These are phyloP conservation scores for Scyliorhinus canicula DNA, from an alignment of 2,797 vertebrate genomes.

Conservation along the genomic window DNA sequence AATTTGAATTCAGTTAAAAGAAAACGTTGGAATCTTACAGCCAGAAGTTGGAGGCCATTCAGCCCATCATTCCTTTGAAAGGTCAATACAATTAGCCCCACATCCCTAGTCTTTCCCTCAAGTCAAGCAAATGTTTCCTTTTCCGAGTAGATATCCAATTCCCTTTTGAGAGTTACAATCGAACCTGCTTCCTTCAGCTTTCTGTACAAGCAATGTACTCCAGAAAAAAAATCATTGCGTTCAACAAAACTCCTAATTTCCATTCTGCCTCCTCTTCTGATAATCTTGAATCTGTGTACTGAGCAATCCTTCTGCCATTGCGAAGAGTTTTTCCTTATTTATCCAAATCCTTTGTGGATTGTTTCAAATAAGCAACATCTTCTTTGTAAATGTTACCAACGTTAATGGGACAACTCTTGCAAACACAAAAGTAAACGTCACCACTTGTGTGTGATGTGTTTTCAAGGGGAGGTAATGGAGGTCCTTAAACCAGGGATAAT, in stretches of 20 bases:
- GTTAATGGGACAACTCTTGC: background rate
- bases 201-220: background rate
- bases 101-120: background rate
- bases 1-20: background rate
- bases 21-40: background rate
- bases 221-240: too few relatives aligned
- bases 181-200: background rate
- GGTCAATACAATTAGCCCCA: background rate
- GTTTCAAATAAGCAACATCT: background rate
- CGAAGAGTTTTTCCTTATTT: background rate
- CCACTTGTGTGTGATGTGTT: background rate
- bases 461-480: background rate
- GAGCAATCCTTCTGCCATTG: background rate
- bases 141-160: background rate
- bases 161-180: background rate
- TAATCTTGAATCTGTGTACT: background rate
- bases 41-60: background rate
- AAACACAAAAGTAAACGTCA: background rate
- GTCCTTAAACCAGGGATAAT: too few relatives aligned
- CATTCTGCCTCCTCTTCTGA: background rate
- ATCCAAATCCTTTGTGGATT: background rate
- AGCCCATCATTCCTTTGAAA: background rate
- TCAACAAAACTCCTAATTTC: background rate
- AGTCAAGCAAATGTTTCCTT: background rate
- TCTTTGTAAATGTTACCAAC: background rate